A percentile compares a stretch with the other conserved stretches of the same genome.
These are phyloP conservation scores for Dendropsophus ebraccatus DNA, from an alignment of 2,113 vertebrate genomes.

Conservation along the genomic window DNA sequence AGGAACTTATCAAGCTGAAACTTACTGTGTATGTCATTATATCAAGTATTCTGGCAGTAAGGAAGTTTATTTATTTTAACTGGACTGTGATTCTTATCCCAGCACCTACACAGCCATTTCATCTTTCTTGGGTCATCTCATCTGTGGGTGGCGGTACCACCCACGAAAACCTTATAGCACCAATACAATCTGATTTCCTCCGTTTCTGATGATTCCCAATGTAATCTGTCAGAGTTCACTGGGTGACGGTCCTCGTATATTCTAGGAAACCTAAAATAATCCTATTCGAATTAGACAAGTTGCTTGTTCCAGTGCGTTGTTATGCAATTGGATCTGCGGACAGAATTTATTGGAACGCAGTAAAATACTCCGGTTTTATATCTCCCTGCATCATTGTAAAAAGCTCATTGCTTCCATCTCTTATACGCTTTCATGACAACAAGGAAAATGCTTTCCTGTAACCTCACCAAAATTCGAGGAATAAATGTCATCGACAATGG, in stretches of 20 bases:
- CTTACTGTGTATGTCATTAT: too few relatives aligned
- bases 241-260: background rate
- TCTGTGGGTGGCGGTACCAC: too few relatives aligned
- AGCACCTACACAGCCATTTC: too few relatives aligned
- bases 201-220: background rate
- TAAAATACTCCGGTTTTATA: background rate
- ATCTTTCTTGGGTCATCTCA: too few relatives aligned
- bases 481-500: background rate
- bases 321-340: constrained; percentile 6
- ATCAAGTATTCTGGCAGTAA: too few relatives aligned
- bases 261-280: background rate
- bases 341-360: background rate
- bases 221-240: constrained; percentile 5
- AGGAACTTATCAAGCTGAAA: too few relatives aligned
- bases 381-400: background rate
- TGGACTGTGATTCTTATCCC: too few relatives aligned
- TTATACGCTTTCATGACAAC: background rate
- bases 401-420: background rate
- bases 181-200: background rate
- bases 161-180: too few relatives aligned
- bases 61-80: too few relatives aligned
- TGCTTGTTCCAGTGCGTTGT: background rate
- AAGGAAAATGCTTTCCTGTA: background rate
- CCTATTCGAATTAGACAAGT: background rate
- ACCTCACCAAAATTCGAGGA: background rate